Conservation (phyloP, 2,113 vertebrate species). For the Felis chaus region DNA sequence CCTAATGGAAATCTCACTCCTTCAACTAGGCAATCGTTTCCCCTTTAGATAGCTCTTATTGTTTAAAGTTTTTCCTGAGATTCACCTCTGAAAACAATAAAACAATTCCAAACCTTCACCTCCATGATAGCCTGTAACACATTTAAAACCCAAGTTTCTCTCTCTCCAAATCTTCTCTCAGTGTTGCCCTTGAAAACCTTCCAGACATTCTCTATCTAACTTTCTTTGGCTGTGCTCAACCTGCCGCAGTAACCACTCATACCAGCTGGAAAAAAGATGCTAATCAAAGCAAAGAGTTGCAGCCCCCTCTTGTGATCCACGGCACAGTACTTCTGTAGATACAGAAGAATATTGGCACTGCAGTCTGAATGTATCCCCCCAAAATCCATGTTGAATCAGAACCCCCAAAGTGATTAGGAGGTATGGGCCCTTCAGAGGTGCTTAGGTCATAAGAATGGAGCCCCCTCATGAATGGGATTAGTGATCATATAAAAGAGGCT, state of each 20-base stretch:
- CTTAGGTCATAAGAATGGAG: background rate
- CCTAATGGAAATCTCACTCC: background rate
- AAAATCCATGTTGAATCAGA: background rate
- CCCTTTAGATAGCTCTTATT: background rate
- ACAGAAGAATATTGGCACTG: background rate
- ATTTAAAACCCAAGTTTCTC: background rate
- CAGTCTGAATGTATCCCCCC: background rate
- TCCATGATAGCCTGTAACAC: background rate
- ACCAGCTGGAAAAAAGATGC: background rate
- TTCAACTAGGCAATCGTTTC: background rate
- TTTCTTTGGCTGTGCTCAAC: background rate
- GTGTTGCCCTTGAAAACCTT: background rate
- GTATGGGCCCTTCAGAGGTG: background rate
- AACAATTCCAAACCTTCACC: background rate
- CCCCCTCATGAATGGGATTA: background rate
- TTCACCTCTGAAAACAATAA: background rate
- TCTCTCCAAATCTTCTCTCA: background rate
- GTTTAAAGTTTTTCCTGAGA: background rate
- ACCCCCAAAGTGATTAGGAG: background rate
- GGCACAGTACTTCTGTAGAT: background rate
- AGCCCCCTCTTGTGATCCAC: background rate
- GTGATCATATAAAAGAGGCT: background rate
- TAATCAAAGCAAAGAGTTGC: background rate
- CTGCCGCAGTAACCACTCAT: background rate
- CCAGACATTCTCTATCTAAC: background rate